Conservation (phyloP, 64 coral and sea anemone genomes). For the Stichodactyla helianthus region DNA sequence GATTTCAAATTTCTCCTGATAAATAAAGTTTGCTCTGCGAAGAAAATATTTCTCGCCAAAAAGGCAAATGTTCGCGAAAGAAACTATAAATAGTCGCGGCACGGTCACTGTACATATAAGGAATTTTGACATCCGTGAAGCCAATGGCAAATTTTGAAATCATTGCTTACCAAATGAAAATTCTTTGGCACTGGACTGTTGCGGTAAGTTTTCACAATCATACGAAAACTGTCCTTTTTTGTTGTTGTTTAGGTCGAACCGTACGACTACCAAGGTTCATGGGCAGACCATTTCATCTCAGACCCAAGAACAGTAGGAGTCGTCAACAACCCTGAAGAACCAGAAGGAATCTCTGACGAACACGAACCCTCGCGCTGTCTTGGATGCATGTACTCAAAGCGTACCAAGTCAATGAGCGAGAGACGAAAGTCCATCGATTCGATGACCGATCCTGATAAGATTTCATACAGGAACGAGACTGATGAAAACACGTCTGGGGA, state of each 20-base stretch:
- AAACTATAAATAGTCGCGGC: too few species aligned
- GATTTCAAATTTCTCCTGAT: too few species aligned
- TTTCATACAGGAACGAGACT: neutral
- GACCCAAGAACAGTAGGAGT: constrained; percentile 42
- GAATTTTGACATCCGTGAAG: too few species aligned
- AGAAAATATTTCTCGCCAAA: too few species aligned
- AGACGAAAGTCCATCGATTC: constrained; percentile 60
- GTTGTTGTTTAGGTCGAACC: constrained; percentile 50
- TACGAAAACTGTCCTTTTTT: neutral
- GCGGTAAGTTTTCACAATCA: neutral
- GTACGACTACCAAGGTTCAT: constrained; percentile 85
- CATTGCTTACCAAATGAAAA: too few species aligned
- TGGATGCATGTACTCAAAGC: constrained; percentile 65
- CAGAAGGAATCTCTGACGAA: constrained; percentile 15
- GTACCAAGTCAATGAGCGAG: constrained; percentile 58
- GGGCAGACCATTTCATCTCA: constrained; percentile 82
- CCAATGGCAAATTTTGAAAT: too few species aligned
- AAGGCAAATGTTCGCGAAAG: too few species aligned
- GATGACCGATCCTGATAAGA: constrained; percentile 34
- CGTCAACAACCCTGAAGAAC: neutral
- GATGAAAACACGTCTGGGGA: neutral
- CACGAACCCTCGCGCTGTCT: constrained; percentile 74
- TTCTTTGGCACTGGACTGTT: too few species aligned
- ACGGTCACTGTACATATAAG: too few species aligned
- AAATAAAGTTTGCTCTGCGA: too few species aligned